Base-by-base conservation (phyloP, 2,888 invertebrate species). In the Meiosimyza decipiens region DNA sequence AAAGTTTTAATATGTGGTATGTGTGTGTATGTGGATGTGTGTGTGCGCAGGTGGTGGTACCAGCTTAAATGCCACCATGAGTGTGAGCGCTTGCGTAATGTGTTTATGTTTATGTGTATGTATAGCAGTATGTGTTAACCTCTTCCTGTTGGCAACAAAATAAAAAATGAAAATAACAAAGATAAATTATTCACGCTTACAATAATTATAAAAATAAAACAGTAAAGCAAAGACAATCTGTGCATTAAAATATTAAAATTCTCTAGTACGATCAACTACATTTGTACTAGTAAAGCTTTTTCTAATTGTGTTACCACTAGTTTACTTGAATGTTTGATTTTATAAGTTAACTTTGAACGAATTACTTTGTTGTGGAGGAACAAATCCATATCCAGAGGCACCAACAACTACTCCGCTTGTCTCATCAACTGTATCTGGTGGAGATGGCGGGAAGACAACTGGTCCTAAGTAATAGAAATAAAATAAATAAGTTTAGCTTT, bases 331-430 rank as follows among this genome's bases (percentile, higher is more conserved):
- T 50, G 22, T 16, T 7, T 72, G 52, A 62, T n/a, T n/a, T 65
- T 71, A 40, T 65, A n/a, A 16, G 28, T 28, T 71, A 47, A 16
- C 13, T 71, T 47, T 49, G 67, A 33, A 77, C 62, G 78, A 77
- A 80, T 82, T 83, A 82, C 83, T 82, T 83, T 77, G 77, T 78
- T 83, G 85, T 74, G 94, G 94, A 76, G 94, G 94, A 75, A 95
- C 94, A 86, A 95, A 95, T 79, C 95, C 95, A 85, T 91, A 95
- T 78, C 95, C 95, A 65, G 94, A 94, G 73, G 94, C 95, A 73
- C 95, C 95, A 49, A 92, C 92, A 72, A 94, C 89, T 52, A 95
- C 95, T 18, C 95, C 95, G 84, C 94, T 94, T 78, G 92, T 91
- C 86, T 92, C 92, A 76, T 91, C 89, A 59, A 92, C 90, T 79